Conservation (phyloP, 2,113 vertebrate genomes). For the Anoura caudifer region DNA sequence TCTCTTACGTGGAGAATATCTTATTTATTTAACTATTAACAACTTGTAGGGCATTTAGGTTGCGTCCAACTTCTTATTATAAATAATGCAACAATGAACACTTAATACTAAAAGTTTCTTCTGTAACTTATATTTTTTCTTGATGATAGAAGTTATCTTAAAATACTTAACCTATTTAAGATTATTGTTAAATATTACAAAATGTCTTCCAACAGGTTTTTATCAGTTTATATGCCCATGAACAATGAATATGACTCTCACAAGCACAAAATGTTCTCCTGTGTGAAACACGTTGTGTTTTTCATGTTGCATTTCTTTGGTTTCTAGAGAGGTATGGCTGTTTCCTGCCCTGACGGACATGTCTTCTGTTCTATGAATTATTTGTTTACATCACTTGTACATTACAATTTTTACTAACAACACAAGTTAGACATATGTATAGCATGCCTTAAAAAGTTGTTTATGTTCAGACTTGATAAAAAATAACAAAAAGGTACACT, state of each 20-base stretch:
- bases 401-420: background rate
- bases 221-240: background rate
- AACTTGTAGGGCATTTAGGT: background rate
- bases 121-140: background rate
- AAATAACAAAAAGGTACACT: background rate
- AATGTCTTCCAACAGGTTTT: background rate
- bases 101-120: background rate
- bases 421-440: background rate
- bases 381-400: background rate
- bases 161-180: background rate
- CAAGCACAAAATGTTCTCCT: background rate
- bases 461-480: background rate
- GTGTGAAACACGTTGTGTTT: background rate
- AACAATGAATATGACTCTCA: background rate
- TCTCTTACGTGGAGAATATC: background rate
- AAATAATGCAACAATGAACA: background rate
- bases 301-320: background rate
- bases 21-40: background rate
- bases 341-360: background rate
- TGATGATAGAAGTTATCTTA: slow-evolving; percentile 21
- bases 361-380: background rate
- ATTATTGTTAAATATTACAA: slow-evolving; percentile 17
- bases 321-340: background rate
- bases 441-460: background rate
- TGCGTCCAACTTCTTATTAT: background rate